phyloP scores from a whole-genome alignment of 2,888 invertebrate species.

The Chloroclysta siterata region DNA sequence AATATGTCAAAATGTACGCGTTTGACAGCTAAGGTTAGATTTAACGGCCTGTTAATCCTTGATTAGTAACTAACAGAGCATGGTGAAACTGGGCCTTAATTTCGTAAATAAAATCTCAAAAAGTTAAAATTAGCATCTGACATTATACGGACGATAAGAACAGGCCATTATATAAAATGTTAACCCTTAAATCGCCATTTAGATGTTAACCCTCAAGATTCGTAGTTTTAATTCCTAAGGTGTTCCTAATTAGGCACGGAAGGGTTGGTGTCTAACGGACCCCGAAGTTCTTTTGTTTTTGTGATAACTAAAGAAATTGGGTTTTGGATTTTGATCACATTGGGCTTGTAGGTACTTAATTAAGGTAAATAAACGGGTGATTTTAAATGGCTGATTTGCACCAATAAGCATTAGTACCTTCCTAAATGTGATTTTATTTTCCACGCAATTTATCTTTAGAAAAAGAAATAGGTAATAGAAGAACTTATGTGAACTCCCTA shows the following conservation, averaged over 20 bases:
- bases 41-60: no score
- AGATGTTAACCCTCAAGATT: slow-evolving; percentile 23
- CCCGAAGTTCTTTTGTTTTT: slow-evolving; percentile 64
- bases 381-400: not conserved
- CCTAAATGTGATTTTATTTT: no score
- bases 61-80: no score
- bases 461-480: no score
- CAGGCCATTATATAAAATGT: slow-evolving; percentile 54
- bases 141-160: slow-evolving; percentile 70
- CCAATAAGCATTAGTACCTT: no score
- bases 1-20: no score
- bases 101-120: not conserved
- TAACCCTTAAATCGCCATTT: slow-evolving; percentile 6
- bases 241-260: slow-evolving; percentile 71
- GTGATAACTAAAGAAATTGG: slow-evolving; percentile 59
- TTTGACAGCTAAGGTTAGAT: no score
- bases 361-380: not conserved
- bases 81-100: no score
- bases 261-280: slow-evolving; percentile 71
- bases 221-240: slow-evolving; percentile 58
- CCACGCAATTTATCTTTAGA: no score
- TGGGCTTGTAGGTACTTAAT: not conserved
- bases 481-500: no score
- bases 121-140: slow-evolving; percentile 33
- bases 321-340: slow-evolving; percentile 17